phyloP scores from a whole-genome alignment of 2,113 vertebrate species.

The Butastur rufipennis region DNA sequence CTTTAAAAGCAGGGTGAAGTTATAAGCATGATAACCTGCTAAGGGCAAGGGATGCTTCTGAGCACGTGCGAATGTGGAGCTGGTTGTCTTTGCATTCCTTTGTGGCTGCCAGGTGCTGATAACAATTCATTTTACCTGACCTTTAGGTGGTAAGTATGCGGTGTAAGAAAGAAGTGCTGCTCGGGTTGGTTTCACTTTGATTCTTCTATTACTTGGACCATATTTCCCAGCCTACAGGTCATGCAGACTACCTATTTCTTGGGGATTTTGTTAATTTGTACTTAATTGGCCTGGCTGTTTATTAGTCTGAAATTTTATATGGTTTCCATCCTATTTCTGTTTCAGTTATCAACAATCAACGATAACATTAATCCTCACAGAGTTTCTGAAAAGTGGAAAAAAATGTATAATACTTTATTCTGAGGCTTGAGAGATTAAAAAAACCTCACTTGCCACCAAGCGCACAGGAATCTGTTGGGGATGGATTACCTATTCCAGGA shows the following conservation, averaged over 20 bases:
- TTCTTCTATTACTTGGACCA: not conserved
- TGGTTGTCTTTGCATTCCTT: not conserved
- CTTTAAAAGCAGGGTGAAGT: not conserved
- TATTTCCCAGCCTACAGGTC: not conserved
- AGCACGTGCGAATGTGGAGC: rapidly evolving
- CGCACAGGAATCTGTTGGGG: not conserved
- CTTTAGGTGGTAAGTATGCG: not conserved
- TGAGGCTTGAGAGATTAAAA: not conserved
- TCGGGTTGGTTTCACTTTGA: not conserved
- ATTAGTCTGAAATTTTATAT: not conserved
- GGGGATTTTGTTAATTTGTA: not conserved
- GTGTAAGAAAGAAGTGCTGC: not conserved
- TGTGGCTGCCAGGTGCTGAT: not conserved
- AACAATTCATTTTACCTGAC: not conserved
- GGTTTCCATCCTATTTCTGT: not conserved
- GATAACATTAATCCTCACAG: not conserved
- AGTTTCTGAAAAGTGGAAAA: not conserved
- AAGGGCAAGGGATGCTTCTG: not conserved
- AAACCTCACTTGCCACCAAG: not conserved
- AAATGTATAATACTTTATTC: not conserved
- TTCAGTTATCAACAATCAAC: not conserved
- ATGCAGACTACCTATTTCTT: not conserved
- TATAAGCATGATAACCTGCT: not conserved
- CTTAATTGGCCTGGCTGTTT: not conserved
- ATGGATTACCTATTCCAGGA: not conserved